Base-by-base conservation (phyloP, 2,113 vertebrate species). In the Nansenia antarctica region DNA sequence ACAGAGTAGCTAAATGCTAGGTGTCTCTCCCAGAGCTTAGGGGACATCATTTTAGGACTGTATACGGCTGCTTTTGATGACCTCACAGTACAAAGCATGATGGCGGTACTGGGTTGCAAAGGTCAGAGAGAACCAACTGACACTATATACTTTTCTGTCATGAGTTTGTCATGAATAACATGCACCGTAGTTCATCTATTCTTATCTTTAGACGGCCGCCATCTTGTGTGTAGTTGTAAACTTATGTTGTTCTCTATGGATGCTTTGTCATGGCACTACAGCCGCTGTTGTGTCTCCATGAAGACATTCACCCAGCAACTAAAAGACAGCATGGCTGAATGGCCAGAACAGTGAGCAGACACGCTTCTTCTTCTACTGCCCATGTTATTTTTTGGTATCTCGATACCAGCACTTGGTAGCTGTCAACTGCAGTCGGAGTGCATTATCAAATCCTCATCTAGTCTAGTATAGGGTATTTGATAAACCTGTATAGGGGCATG, bases 231-330 rank as follows among this genome's bases (percentile, higher is more conserved):
- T 72, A 65, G 14, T 74, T 62, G 55, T 59, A 65, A 69, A 3
- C 26, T 5, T 39, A 29, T 59, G 76, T 70, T 80, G 76, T 60
- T 15, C 65, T 69, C 20, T 3, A 30, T 32, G 60, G 73, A 79
- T 63, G 72, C 26, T 80, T 78, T 79, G 80, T 76, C 65, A 29
- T 77, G 54, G 70, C 72, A 86, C 80, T 84, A 22, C 84, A 84
- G 82, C 57, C 54, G 34, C 72, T 15, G 9, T 65, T 69, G 64
- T 79, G 69, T 86, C 79, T 84, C 63, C 34, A 58, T 24, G 62
- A 78, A 73, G 86, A 75, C 15, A 76, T 81, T 80, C 74, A 59
- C 71, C 80, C 82, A 80, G n/a, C 55, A 67, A 31, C n/a, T n/a
- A n/a, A n/a, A n/a, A n/a, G n/a, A n/a, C n/a, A n/a, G n/a, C n/a